These are phyloP conservation scores for Heliconius sara DNA, from an alignment of 2,888 invertebrate species.

Conservation along the genomic window DNA sequence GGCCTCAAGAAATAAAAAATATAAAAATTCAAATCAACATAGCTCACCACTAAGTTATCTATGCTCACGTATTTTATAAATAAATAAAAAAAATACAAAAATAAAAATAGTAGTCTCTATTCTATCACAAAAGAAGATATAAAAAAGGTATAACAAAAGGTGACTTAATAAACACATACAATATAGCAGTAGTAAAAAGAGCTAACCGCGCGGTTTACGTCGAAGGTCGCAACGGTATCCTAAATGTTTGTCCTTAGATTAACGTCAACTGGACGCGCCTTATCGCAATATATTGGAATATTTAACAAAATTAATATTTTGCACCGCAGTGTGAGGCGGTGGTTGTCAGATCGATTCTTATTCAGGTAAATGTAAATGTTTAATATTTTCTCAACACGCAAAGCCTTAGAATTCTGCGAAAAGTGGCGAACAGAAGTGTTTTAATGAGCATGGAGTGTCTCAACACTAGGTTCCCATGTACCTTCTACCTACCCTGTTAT, in stretches of 20 bases:
- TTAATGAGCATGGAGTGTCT: too few relatives aligned
- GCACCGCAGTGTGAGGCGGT: too few relatives aligned
- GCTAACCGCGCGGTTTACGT: slow-evolving; percentile 34
- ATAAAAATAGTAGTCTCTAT: not conserved
- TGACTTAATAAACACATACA: slow-evolving; percentile 42
- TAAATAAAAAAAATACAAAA: not conserved
- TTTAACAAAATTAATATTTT: not conserved
- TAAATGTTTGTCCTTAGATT: slow-evolving; percentile 32
- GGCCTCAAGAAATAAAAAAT: not conserved
- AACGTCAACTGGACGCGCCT: slow-evolving; percentile 16
- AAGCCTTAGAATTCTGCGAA: too few relatives aligned
- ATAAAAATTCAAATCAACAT: too few relatives aligned
- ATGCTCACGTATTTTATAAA: not conserved
- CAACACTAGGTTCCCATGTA: too few relatives aligned
- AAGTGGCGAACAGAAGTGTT: too few relatives aligned
- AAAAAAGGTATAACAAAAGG: slow-evolving; percentile 34
- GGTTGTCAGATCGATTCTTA: too few relatives aligned
- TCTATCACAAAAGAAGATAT: slow-evolving; percentile 20
- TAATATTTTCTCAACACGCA: too few relatives aligned
- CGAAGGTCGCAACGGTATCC: slow-evolving; percentile 42
- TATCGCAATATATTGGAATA: not conserved
- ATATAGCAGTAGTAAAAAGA: slow-evolving; percentile 35
- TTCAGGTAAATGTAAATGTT: too few relatives aligned
- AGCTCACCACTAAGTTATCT: not conserved
- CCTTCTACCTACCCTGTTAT: not conserved